A percentile compares a stretch with the other conserved stretches of the same genome.
These are phyloP conservation scores for Eupleurogrammus muticus DNA, from an alignment of 2,797 vertebrate genomes.

Conservation along the genomic window DNA sequence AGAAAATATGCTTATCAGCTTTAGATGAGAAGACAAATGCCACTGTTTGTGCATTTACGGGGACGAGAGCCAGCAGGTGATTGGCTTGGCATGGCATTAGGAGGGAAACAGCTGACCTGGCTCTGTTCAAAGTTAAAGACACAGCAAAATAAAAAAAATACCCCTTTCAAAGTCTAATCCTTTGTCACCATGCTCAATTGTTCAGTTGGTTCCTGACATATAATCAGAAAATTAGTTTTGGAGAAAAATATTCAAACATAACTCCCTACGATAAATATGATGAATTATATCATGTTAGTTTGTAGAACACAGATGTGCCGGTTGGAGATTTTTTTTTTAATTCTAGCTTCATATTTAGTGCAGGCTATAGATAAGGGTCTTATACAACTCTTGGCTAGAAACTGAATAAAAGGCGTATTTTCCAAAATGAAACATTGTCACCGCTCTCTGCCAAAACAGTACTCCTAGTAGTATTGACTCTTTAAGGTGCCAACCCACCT, in stretches of 20 bases:
- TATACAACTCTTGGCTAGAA: too few species aligned
- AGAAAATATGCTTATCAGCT: neutral
- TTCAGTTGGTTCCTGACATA: neutral
- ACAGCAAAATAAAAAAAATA: neutral
- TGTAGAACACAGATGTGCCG: neutral
- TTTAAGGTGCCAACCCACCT: conserved; percentile 79
- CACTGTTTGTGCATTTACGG: neutral
- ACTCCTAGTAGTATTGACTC: too few species aligned
- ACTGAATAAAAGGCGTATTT: too few species aligned
- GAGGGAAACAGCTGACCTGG: neutral
- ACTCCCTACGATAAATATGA: too few species aligned
- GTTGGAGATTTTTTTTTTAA: neutral
- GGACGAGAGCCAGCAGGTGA: too few species aligned
- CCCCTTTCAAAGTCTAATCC: neutral
- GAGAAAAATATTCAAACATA: too few species aligned
- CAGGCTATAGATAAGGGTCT: too few species aligned
- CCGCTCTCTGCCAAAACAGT: too few species aligned
- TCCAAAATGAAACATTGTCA: too few species aligned
- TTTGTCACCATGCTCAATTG: neutral
- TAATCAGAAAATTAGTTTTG: too few species aligned
- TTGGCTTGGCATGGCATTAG: neutral
- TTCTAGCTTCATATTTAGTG: neutral
- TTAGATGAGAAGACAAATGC: neutral
- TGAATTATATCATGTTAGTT: too few species aligned
- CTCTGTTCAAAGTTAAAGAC: neutral